Conservation (phyloP, 2,113 vertebrate species). For the Apus apus region DNA sequence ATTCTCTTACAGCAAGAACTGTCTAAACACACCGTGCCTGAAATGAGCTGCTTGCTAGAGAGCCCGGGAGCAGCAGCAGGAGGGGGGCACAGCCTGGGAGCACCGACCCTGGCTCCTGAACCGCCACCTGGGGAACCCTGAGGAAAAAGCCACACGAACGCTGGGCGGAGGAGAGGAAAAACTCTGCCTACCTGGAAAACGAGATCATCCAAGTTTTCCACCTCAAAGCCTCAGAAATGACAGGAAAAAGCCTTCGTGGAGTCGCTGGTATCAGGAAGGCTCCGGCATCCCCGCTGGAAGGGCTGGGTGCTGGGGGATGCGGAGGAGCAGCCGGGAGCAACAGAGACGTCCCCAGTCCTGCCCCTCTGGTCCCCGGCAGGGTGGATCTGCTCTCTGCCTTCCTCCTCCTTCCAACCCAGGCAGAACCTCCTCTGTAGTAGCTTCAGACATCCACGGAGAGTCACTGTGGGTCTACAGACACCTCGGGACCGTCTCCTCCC, state of each 20-base stretch:
- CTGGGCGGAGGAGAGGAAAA: neutral
- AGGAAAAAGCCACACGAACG: rapidly evolving
- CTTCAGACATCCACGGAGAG: neutral
- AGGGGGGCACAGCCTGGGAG: neutral
- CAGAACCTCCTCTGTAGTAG: neutral
- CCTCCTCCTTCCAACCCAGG: slow-evolving; percentile 17
- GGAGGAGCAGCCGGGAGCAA: neutral
- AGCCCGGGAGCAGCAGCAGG: neutral
- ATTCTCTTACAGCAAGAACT: neutral
- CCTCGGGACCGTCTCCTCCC: neutral
- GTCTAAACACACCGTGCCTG: neutral
- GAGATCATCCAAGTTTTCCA: neutral
- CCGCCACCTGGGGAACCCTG: rapidly evolving
- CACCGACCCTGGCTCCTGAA: neutral
- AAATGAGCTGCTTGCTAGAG: neutral
- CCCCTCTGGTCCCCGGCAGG: neutral
- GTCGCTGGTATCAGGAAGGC: neutral
- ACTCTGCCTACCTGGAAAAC: slow-evolving; percentile 53
- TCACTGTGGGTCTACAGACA: slow-evolving; percentile 51
- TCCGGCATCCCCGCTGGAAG: slow-evolving; percentile 9
- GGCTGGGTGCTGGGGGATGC: neutral
- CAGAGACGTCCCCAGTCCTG: neutral
- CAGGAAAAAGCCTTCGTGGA: neutral
- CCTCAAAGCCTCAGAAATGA: rapidly evolving
- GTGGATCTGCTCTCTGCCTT: neutral